Evolutionary conservation across 2,888 invertebrate genomes (phyloP).

Genomic region (Clitarchus hookeri): DNA sequence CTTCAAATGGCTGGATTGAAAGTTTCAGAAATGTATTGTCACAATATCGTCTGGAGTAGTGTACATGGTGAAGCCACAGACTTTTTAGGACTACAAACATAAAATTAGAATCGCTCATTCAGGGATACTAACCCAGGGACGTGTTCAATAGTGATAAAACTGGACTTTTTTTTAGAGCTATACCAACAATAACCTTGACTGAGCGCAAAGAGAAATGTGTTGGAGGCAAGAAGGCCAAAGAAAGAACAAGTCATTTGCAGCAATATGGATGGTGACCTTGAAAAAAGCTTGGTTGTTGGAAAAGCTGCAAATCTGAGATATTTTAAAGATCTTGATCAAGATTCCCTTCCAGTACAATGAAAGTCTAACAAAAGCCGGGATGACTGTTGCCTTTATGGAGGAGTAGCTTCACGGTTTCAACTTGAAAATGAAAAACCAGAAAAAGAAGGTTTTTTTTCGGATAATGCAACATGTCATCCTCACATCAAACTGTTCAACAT

Average conservation of each 20-base stretch:
- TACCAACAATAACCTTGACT: background rate
- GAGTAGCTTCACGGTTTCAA: too few relatives aligned
- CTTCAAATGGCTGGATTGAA: background rate
- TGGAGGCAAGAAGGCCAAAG: background rate
- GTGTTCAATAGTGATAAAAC: conserved; percentile 11
- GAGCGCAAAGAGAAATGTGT: background rate
- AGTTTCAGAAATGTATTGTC: background rate
- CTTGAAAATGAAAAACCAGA: too few relatives aligned
- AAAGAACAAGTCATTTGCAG: background rate
- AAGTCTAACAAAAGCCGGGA: too few relatives aligned
- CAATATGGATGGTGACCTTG: background rate
- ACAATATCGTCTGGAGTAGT: background rate
- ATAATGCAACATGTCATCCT: too few relatives aligned
- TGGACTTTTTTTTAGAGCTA: background rate
- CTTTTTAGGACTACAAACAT: background rate
- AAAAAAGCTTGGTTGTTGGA: background rate
- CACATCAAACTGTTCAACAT: too few relatives aligned
- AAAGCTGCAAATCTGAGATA: background rate
- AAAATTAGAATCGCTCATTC: background rate
- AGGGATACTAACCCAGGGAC: background rate
- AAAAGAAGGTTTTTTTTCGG: background rate
- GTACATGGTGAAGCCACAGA: background rate
- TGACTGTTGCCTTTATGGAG: background rate
- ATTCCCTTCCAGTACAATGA: too few relatives aligned
- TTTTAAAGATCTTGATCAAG: background rate